Base-by-base conservation (phyloP, 1,140 invertebrate species). In the Akabosia matsudoensis region DNA sequence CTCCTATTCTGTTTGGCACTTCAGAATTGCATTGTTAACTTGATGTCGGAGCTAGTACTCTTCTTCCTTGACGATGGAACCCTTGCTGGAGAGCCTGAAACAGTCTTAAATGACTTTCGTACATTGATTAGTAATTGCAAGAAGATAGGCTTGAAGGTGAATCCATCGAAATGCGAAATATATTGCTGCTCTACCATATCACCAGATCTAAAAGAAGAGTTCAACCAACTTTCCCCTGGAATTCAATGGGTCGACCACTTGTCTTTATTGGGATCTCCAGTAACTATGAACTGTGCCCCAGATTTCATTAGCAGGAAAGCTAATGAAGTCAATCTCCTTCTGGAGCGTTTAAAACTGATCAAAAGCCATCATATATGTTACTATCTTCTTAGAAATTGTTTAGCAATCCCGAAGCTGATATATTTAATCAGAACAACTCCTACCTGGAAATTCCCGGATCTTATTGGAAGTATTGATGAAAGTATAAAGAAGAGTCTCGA, bases 101-200 rank as follows among this genome's bases (percentile, higher is more conserved):
- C 22, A 3, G 33, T 72, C 1, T 10, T 72, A 3, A 14, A 10
- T 3, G 33, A 34, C 34, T 24, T 72, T 37, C 1, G 24, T 13
- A 72, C 33, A 51, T 4, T 72, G 13, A 22, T 51, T 4, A 24
- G 7, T 7, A 45, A 45, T 14, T n/a, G 31, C 1, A 22, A 72
- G 24, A 18, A 45, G 10, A 4, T 72, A 4, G 70, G 70, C n/a
- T 34, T 72, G 7, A 3, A 72, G 26, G n/a, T 72, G 33, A 72
- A 72, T 22, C 70, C 33, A 30, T 18, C 33, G 1, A 72, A 72
- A 72, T 72, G 70, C 24, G 70, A 72, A 51, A 2, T 72, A 7
- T 45, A 10, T 45, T 34, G n/a, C 26, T 2, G 34, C 1, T 28
- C 4, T 22, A 13, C 3, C 7, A 13, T 30, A 18, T 2, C 28